A percentile compares a stretch with the other conserved stretches of the same genome.
Evolutionary conservation across 2,888 invertebrate genomes (phyloP).

Genomic region (Pseudanteris insignis): DNA sequence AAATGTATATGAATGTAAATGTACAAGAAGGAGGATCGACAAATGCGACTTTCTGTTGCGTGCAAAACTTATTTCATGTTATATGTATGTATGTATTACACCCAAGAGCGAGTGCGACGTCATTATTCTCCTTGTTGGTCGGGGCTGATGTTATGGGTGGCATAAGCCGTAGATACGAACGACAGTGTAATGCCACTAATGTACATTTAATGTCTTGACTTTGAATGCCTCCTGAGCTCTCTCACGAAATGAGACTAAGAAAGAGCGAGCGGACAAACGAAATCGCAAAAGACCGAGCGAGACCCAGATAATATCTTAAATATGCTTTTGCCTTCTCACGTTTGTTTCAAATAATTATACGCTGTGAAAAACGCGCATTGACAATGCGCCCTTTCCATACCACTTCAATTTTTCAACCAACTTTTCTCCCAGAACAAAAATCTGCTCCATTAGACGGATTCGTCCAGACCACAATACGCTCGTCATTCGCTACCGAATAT

Average conservation of each 20-base stretch:
- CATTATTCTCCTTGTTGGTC: constrained; percentile 45
- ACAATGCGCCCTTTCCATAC: constrained; percentile 4
- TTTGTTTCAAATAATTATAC: constrained; percentile 32
- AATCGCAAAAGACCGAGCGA: constrained; percentile 37
- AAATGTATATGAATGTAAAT: constrained; percentile 40
- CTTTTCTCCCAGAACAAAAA: not conserved
- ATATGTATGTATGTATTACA: constrained; percentile 43
- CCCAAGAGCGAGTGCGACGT: constrained; percentile 40
- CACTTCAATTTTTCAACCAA: not conserved
- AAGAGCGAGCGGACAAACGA: constrained; percentile 35
- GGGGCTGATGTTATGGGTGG: constrained; percentile 38
- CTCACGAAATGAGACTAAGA: constrained; percentile 44
- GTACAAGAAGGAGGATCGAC: constrained; percentile 42
- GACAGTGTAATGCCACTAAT: constrained; percentile 54
- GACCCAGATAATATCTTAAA: constrained; percentile 44
- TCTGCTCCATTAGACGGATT: constrained; percentile 3
- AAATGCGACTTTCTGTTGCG: constrained; percentile 45
- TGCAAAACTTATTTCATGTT: constrained; percentile 44
- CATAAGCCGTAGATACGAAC: constrained; percentile 42
- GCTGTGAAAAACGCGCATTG: constrained; percentile 3
- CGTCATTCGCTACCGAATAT: not conserved
- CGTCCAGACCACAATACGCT: not conserved
- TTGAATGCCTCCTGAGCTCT: constrained; percentile 56
- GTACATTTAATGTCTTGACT: constrained; percentile 65
- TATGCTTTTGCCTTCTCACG: constrained; percentile 35